phyloP scores from a whole-genome alignment of 2,888 invertebrate genomes.

The Protophormia terraenovae region DNA sequence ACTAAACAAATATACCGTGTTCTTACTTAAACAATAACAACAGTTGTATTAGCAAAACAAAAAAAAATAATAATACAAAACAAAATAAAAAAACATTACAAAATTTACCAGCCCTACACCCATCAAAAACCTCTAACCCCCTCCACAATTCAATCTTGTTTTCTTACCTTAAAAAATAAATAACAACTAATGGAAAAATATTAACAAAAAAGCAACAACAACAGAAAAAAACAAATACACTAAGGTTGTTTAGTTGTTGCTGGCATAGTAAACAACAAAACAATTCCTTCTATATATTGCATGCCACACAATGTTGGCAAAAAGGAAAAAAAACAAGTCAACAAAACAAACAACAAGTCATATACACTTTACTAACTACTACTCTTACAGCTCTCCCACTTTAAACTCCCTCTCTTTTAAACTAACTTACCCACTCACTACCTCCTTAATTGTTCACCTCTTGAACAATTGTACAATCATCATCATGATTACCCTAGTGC shows the following conservation, averaged over 20 bases:
- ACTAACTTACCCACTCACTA: too few species aligned
- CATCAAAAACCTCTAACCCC: background rate
- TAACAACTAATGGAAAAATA: constrained; percentile 61
- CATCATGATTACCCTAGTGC: background rate
- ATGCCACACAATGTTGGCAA: constrained; percentile 45
- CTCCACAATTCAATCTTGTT: background rate
- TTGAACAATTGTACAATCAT: background rate
- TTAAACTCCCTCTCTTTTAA: background rate
- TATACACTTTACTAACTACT: background rate
- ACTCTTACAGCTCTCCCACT: background rate
- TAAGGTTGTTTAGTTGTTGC: background rate
- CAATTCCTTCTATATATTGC: constrained; percentile 39
- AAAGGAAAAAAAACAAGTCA: background rate
- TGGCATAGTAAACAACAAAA: constrained; percentile 31
- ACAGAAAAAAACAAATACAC: background rate
- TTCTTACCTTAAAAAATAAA: constrained; percentile 60
- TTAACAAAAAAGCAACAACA: constrained; percentile 33
- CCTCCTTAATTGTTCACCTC: background rate
- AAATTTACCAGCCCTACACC: constrained; percentile 31
- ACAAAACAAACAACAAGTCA: constrained; percentile 19
- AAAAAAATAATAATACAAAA: background rate
- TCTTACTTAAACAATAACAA: background rate
- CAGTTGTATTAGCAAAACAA: background rate
- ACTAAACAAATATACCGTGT: constrained; percentile 15
- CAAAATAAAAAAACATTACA: constrained; percentile 23